Evolutionary conservation across 2,113 vertebrate genomes (phyloP), one percentile per base, ranked within the genome.

Genomic region (Amia ocellicauda): DNA sequence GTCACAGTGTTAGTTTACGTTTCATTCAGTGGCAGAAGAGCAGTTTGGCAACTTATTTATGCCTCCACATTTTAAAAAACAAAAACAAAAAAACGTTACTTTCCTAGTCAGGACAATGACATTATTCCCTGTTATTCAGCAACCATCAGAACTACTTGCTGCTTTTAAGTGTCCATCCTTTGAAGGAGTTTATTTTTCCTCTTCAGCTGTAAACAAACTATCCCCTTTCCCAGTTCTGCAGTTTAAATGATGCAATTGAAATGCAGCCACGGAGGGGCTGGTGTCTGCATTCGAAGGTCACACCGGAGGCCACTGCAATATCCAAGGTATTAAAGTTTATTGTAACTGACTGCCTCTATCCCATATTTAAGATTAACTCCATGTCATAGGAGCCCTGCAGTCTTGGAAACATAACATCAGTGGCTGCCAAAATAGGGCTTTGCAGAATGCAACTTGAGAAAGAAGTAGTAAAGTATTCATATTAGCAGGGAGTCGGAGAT

Each of bases 201-300:
- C n/a, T 13, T 43, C 23, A 19, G 14, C 58, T 53, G 24, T 16
- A 53, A 53, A 23, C 51, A 53, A 53, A 53, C 3, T 53, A 53
- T 53, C 23, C 7, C 51, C 7, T 31, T 16, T 23, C 55, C n/a
- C 55, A 17, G 2, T 14, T 27, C n/a, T 58, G 7, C 20, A 36
- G 5, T 3, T 58, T 14, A 19, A 58, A 28, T n/a, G 31, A 26
- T 71, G 47, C 41, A 68, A 26, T 63, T 62, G 31, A 36, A 45
- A 28, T 31, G 16, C 13, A 59, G 41, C 47, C 28, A 53, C 62
- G 66, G 19, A 40, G 22, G 49, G 14, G 31, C 69, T 73, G 70
- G 69, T 73, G 75, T 78, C 69, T 72, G 58, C 57, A 66, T 28
- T 61, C 73, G 24, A 63, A 68, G 73, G 64, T 74, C 75, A 72